Evolutionary conservation across 2,888 invertebrate species (phyloP), one percentile per base, ranked within the genome.

Genomic region (Diaprepes abbreviatus): DNA sequence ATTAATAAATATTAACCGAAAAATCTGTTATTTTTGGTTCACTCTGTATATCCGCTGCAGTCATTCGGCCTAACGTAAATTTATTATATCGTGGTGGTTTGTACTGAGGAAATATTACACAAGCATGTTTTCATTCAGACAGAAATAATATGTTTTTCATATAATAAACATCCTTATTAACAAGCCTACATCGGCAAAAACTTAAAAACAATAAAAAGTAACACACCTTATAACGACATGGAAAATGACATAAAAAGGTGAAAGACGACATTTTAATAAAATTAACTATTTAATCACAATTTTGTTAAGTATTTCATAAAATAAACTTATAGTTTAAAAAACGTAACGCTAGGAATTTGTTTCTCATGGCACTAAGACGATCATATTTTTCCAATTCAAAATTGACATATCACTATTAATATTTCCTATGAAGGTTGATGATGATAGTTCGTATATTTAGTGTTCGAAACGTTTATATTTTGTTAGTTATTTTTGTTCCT

Each of bases 71-170:
- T 69, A 69, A 69, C 48, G 21, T 60, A 35, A 54, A 75, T 77
- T 81, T 81, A 82, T 81, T 81, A 82, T 82, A 82, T 81, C 80
- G 81, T 82, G 82, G 81, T 83, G 80, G 83, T 79, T 84, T 84
- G 84, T 84, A 84, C 83, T 84, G 83, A 83, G 82, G 82, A 84
- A 82, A 73, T 72, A 72, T 75, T 74, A 75, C 74, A 82, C 81
- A 83, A 83, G 83, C 83, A 81, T 80, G 79, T 75, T 54, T 72
- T 75, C 81, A 81, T 80, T 82, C 82, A 83, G 80, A 82, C 83
- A 80, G 82, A 83, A 70, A 57, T 57, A 38, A 43, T 38, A 14
- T 19, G 12, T 62, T 60, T 68, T 54, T 19, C 64, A 66, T 55
- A 36, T 66, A 43, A 70, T 70, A 66, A 48, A 60, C 33, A 62